phyloP scores from a whole-genome alignment of 2,888 invertebrate genomes.

The Eupithecia tripunctaria region DNA sequence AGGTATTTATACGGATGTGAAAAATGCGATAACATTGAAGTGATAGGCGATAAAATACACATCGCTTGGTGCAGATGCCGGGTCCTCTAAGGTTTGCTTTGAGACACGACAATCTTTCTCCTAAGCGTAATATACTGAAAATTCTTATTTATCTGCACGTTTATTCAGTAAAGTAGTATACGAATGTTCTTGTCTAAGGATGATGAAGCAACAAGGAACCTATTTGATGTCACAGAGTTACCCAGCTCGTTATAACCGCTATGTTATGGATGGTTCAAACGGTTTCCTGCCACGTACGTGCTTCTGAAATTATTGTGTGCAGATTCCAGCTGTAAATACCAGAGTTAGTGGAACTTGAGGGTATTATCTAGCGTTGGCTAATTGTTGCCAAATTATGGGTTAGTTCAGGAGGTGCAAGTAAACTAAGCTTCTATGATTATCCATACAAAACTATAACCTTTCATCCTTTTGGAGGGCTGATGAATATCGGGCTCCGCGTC shows the following conservation, averaged over 20 bases:
- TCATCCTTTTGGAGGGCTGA: background rate
- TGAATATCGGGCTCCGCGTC: too few relatives aligned
- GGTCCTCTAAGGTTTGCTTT: background rate
- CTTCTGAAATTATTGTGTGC: conserved; percentile 40
- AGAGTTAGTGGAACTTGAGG: conserved; percentile 30
- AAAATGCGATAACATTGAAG: too few relatives aligned
- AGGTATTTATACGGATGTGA: too few relatives aligned
- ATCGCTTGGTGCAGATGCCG: background rate
- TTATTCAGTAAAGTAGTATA: background rate
- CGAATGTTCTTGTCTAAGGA: background rate
- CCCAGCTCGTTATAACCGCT: conserved; percentile 17
- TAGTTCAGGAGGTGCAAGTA: background rate
- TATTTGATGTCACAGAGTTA: background rate
- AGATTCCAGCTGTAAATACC: conserved; percentile 38
- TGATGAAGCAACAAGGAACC: background rate
- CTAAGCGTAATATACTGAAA: background rate
- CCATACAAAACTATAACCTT: background rate
- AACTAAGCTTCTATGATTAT: background rate
- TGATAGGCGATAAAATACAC: too few relatives aligned
- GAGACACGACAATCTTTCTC: background rate
- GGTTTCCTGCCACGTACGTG: conserved; percentile 43
- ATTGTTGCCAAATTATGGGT: background rate
- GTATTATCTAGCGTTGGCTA: conserved; percentile 11
- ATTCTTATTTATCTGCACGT: background rate
- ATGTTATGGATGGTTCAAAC: conserved; percentile 36